Base-by-base conservation (phyloP, 2,888 invertebrate species). In the Tetropium fuscum region DNA sequence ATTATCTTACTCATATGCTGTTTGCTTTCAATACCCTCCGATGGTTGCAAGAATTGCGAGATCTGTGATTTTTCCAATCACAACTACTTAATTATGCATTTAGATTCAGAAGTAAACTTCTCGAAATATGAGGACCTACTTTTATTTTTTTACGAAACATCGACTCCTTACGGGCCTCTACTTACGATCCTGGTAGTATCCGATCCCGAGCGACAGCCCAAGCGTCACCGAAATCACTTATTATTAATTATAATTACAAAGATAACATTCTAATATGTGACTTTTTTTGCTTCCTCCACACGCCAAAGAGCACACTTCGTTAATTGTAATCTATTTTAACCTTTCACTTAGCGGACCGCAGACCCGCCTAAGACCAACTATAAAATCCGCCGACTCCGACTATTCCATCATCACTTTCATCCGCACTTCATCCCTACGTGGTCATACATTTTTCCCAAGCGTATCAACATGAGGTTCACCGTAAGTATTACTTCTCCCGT, bases 291-390 rank as follows among this genome's bases (percentile, higher is more conserved):
- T 25, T 25, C n/a, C 27, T 40, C 16, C 27, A 51, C 51, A 51
- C 40, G 27, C 51, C 40, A 40, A 49, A 48, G 41, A 32, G 25
- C 41, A 25, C 19, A 43, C 43, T 57, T 44, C 34, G 22, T 57
- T 49, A 36, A 18, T 49, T 49, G 49, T 49, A 32, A 57, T 43
- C 56, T 49, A 32, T 48, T 16, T 63, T 55, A 61, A 61, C 74
- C 74, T 75, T 75, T 75, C 75, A 75, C 75, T 69, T 62, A 34
- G 47, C n/a, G n/a, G n/a, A n/a, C n/a, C n/a, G 58, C 57, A 61
- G 63, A 66, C 73, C 72, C 72, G 70, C 72, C 71, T 68, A 64
- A 40, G 53, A 58, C 53, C 49, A 43, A 60, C 62, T 74, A 75
- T 75, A 75, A 73, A 75, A 74, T 72, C 58, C 58, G 58, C 53